Evolutionary conservation across 1,140 invertebrate species (phyloP).

Genomic region (Manduca sexta): DNA sequence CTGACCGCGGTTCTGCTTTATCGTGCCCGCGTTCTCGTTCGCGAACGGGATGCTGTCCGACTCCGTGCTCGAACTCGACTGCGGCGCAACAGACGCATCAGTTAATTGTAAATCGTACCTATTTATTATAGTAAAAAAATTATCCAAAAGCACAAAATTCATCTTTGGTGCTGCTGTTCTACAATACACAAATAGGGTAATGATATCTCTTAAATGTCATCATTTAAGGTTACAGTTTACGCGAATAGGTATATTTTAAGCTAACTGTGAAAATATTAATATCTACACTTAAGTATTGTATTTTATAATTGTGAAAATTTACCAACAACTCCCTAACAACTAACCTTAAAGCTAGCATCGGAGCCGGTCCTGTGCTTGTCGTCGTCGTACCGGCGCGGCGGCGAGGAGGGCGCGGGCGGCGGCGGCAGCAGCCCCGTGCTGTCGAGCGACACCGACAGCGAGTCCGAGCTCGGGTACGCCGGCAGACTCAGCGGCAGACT

Average conservation of each 20-base stretch:
- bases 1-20: conserved; percentile 80
- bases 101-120: no score
- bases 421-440: conserved; percentile 73
- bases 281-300: no score
- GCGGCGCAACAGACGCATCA: conserved; percentile 48
- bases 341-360: conserved; percentile 90
- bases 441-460: conserved; percentile 74
- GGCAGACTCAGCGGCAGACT: conserved; percentile 74
- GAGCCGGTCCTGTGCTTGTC: conserved; percentile 84
- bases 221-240: no score
- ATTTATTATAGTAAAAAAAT: no score
- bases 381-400: conserved; percentile 76
- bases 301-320: no score
- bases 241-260: no score
- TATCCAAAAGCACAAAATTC: no score
- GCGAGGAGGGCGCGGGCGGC: conserved; percentile 74
- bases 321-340: no score
- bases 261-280: no score
- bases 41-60: conserved; percentile 98
- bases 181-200: no score
- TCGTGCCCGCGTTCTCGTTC: conserved; percentile 98
- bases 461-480: conserved; percentile 76
- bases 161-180: no score
- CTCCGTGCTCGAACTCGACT: conserved; percentile 96
- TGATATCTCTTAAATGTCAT: no score